Base-by-base conservation (phyloP, 2,113 vertebrate genomes). In the Rutilus rutilus region DNA sequence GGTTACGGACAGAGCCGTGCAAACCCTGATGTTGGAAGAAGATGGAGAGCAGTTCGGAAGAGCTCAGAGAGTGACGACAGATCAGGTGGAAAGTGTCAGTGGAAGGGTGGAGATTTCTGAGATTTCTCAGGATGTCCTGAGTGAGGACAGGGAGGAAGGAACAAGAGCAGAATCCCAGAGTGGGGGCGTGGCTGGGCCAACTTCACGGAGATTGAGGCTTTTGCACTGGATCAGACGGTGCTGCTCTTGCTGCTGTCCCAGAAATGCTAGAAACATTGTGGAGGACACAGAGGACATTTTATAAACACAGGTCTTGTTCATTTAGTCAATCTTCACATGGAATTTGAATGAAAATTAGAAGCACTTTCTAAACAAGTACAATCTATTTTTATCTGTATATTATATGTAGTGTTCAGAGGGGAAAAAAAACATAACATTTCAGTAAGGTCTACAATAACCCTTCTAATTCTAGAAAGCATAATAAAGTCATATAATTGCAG, bases 1-100 rank as follows among this genome's bases (percentile, higher is more conserved):
- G 65, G 47, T 87, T n/a, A 83, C 78, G 21, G 87, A 88, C 33
- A 86, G 79, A 88, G 85, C 89, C 17, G 89, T 88, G 36, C 87
- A 87, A 81, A 90, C 82, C 5, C 39, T 71, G 39, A 75, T 19
- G 3, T 19, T 78, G n/a, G 73, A 90, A 36, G 25, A 2, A 47
- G 54, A 47, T 23, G 50, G 21, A 23, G 27, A 64, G 12, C 23
- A 75, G 39, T 74, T 30, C 14, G 73, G 78, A 82, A 54, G 30
- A 78, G 45, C 39, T 8, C 21, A 78, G 8, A 47, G 17, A 54
- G 19, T 30, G 59, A 52, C 21, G 7, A 21, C 36, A 39, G 52
- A 75, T 12, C 79, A 83, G 19, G 42, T 47, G 62, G 65, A 83
- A 75, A 47, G 23, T 69, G 60, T 76, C 59, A 80, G 14, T 62